Base-by-base conservation (phyloP, 2,888 invertebrate species). In the Podotricha telesiphe region DNA sequence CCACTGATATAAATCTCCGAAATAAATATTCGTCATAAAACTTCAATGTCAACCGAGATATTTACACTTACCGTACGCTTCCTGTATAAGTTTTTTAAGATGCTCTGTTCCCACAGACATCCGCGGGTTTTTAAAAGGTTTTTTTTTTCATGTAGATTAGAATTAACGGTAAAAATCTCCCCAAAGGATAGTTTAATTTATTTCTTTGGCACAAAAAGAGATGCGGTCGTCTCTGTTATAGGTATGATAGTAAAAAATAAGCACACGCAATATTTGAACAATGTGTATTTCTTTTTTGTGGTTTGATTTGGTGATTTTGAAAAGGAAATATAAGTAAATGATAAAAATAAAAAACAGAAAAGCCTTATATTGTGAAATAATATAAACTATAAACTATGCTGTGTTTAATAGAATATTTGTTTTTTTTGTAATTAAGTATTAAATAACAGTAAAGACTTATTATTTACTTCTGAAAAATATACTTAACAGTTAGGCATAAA, bases 121-220 rank as follows among this genome's bases (percentile, higher is more conserved):
- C 85, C 83, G 78, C 77, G 80, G 80, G 83, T 87, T 90, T 90
- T 89, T 75, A 70, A 71, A 70, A 82, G 80, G 76, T 79, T 81
- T 86, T 88, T 28, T 28, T 89, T 87, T 85, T 82, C 74, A 86
- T 85, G 82, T 83, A 89, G 86, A 87, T 89, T 83, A 86, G 82
- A 87, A 82, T 80, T 92, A 93, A 93, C 93, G 93, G 93, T 93
- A 91, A 88, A 55, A 86, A 80, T 86, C 86, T 88, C 90, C 91
- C 91, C 91, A 89, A 88, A 86, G 86, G 87, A 89, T 88, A 84
- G 84, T 88, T 88, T 90, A 91, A 93, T 93, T 91, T 92, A 93
- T 91, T 88, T 91, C 90, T 86, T 85, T 80, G 77, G 83, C 79
- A 87, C 86, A 88, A 89, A 82, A 82, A 87, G 82, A 80, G 89